Conservation (phyloP, 2,113 vertebrate species). For the Notechis scutatus region DNA sequence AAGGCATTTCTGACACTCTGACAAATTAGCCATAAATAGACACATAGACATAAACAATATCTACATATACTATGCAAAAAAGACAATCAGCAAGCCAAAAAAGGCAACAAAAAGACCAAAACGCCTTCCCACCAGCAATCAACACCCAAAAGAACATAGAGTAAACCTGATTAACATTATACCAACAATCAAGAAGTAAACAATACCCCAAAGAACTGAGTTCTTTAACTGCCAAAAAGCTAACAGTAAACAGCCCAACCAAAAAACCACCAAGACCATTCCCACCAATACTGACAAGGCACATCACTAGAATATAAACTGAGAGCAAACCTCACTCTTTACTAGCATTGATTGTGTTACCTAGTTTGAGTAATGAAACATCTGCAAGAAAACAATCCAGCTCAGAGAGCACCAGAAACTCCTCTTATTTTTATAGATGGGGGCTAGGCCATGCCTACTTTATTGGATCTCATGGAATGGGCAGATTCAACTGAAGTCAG, state of each 20-base stretch:
- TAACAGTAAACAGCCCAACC: neutral
- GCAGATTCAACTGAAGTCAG: neutral
- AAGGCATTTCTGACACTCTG: neutral
- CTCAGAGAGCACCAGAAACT: neutral
- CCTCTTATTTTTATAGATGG: neutral
- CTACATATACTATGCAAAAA: neutral
- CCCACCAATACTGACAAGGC: neutral
- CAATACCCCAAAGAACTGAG: neutral
- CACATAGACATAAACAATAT: neutral
- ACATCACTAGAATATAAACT: neutral
- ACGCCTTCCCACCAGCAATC: neutral
- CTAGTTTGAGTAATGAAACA: neutral
- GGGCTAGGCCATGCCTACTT: neutral
- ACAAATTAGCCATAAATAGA: neutral
- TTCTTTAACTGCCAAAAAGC: neutral
- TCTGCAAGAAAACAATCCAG: neutral
- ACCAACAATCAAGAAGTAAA: neutral
- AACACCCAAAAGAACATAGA: neutral
- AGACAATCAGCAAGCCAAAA: neutral
- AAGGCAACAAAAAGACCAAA: neutral
- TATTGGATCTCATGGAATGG: neutral
- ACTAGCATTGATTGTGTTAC: neutral
- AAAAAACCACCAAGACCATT: neutral
- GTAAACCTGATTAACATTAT: neutral
- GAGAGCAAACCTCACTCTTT: neutral